These are phyloP conservation scores for Osmerus eperlanus DNA, from an alignment of 2,113 vertebrate genomes.

Conservation along the genomic window DNA sequence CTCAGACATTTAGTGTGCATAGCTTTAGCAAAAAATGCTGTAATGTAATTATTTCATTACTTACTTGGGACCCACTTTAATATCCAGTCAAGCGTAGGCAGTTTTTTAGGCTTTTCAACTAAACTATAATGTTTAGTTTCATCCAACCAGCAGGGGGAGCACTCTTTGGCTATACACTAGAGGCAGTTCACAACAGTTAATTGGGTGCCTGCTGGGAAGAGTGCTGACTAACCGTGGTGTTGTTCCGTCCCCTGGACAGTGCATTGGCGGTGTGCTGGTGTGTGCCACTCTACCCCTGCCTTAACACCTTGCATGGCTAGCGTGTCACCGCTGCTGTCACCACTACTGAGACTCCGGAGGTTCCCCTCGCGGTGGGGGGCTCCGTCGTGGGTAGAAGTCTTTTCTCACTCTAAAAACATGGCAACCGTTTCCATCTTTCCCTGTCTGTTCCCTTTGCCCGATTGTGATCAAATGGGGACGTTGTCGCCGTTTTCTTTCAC, in stretches of 20 bases:
- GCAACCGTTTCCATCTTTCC: not conserved
- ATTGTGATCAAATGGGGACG: conserved; percentile 6
- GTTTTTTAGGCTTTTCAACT: not conserved
- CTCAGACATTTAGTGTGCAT: not conserved
- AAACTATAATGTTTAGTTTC: conserved; percentile 13
- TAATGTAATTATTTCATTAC: not conserved
- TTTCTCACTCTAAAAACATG: conserved; percentile 16
- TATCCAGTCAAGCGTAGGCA: not conserved
- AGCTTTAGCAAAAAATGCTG: not conserved
- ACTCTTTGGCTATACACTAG: not conserved
- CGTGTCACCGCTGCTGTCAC: conserved; percentile 10
- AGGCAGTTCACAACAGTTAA: conserved; percentile 3
- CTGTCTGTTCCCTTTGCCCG: not conserved
- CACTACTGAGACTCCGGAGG: conserved; percentile 31
- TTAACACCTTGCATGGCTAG: conserved; percentile 60
- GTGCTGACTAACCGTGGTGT: conserved; percentile 42
- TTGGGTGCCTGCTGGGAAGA: not conserved
- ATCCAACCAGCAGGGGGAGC: conserved; percentile 10
- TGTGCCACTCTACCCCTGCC: conserved; percentile 26
- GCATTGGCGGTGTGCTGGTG: conserved; percentile 28
- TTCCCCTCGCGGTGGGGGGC: conserved; percentile 16
- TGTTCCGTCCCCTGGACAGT: conserved; percentile 55
- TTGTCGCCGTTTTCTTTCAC: not conserved
- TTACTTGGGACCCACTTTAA: conserved; percentile 3
- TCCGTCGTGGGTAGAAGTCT: conserved; percentile 47